phyloP scores from a whole-genome alignment of 2,797 vertebrate species.

The Orientallactaga sibirica region DNA sequence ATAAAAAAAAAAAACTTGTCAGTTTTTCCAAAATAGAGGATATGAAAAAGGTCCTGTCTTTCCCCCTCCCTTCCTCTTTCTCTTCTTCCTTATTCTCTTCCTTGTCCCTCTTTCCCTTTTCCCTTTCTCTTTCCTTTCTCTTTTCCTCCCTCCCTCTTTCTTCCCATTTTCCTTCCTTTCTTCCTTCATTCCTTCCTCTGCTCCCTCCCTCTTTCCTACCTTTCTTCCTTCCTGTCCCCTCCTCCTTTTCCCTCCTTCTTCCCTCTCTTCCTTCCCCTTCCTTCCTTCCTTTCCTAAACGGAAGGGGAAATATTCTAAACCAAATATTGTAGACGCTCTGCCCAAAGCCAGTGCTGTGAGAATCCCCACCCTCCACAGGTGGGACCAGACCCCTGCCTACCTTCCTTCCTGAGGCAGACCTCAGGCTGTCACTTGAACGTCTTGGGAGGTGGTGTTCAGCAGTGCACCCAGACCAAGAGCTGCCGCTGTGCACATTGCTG shows the following conservation, averaged over 20 bases:
- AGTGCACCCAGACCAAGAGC: neutral
- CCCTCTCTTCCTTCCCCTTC: fast-evolving
- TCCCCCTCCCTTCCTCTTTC: neutral
- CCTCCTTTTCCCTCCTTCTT: fast-evolving
- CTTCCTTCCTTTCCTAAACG: neutral
- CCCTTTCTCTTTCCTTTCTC: too few relatives aligned
- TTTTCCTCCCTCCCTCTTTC: neutral
- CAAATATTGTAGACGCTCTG: conserved; percentile 82
- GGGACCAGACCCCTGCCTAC: neutral
- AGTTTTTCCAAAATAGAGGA: conserved; percentile 50
- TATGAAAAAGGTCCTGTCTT: neutral
- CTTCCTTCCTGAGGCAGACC: neutral
- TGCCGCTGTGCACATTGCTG: conserved; percentile 75
- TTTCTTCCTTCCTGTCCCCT: fast-evolving
- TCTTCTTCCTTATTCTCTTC: neutral
- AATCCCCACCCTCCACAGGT: conserved; percentile 19
- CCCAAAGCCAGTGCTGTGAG: conserved; percentile 77
- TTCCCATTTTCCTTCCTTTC: neutral
- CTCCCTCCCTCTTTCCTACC: too few relatives aligned
- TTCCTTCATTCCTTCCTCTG: fast-evolving
- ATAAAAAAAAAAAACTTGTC: conserved; percentile 36
- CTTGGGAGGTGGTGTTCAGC: neutral
- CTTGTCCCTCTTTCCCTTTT: too few relatives aligned
- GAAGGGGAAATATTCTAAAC: conserved; percentile 74
- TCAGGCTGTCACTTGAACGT: conserved; percentile 28